A percentile compares a stretch with the other conserved stretches of the same genome.
phyloP scores from a whole-genome alignment of 92 coral and sea anemone species.

The Umimayanthus chanpuru region DNA sequence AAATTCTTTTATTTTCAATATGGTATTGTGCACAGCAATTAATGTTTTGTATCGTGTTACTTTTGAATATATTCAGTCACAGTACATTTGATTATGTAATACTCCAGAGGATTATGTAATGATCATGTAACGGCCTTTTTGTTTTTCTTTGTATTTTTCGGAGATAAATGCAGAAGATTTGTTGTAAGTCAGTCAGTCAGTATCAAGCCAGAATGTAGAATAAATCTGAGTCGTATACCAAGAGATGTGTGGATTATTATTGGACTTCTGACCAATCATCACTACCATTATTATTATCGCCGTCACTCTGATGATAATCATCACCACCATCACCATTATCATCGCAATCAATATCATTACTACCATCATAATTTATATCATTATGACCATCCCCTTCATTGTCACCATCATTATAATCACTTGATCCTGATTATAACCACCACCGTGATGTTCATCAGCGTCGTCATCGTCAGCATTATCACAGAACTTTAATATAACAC shows the following conservation, averaged over 20 bases:
- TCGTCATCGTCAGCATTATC: no score
- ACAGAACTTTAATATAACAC: no score
- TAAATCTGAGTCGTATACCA: constrained; percentile 19
- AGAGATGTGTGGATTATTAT: constrained; percentile 1
- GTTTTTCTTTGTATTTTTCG: constrained; percentile 28
- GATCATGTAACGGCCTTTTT: constrained; percentile 31
- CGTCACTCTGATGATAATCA: no score
- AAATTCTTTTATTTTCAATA: no score
- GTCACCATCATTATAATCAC: not conserved
- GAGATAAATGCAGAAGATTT: constrained; percentile 30
- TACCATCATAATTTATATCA: not conserved
- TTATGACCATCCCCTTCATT: not conserved
- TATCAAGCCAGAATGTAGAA: constrained; percentile 12
- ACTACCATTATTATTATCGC: not conserved
- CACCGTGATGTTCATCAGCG: not conserved
- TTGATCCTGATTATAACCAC: not conserved
- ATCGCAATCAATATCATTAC: not conserved
- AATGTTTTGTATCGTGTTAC: constrained; percentile 31
- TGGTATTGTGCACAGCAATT: no score
- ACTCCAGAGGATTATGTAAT: constrained; percentile 32
- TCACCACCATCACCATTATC: not conserved
- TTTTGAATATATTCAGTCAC: constrained; percentile 34
- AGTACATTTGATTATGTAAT: constrained; percentile 23
- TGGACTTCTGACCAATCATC: constrained; percentile 13
- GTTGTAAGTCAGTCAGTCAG: constrained; percentile 30